These are phyloP conservation scores for Altica lythri DNA, from an alignment of 2,888 invertebrate genomes.

Conservation along the genomic window DNA sequence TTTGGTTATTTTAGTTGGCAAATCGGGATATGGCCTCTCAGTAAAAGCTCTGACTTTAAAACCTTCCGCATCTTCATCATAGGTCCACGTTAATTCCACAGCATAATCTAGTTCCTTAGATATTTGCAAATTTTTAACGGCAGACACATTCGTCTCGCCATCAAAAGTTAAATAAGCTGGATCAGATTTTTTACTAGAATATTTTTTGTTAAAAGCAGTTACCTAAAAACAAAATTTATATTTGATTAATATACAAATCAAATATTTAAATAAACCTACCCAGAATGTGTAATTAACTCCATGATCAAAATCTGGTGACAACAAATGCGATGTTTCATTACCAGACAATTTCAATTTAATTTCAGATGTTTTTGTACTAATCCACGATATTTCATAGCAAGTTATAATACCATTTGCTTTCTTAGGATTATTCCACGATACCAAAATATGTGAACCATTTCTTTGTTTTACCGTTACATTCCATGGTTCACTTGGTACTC, in stretches of 20 bases:
- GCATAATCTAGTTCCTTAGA: slow-evolving; percentile 60
- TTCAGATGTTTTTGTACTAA: slow-evolving; percentile 66
- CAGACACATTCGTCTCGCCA: slow-evolving; percentile 66
- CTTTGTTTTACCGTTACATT: slow-evolving; percentile 68
- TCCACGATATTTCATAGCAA: slow-evolving; percentile 68
- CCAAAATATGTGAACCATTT: slow-evolving; percentile 67
- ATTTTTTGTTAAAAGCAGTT: slow-evolving; percentile 67
- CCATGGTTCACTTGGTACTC: slow-evolving; percentile 71
- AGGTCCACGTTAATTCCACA: slow-evolving; percentile 66
- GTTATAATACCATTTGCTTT: slow-evolving; percentile 67
- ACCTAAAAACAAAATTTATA: slow-evolving; percentile 57
- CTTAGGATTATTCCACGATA: slow-evolving; percentile 72
- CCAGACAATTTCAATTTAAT: slow-evolving; percentile 55
- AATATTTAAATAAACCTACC: slow-evolving; percentile 59
- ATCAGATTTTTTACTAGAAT: slow-evolving; percentile 66
- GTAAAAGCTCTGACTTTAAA: slow-evolving; percentile 52
- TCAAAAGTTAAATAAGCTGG: slow-evolving; percentile 67
- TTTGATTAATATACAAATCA: not conserved
- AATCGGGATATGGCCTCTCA: slow-evolving; percentile 63
- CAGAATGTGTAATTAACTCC: slow-evolving; percentile 72
- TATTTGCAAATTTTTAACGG: slow-evolving; percentile 62
- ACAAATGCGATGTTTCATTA: slow-evolving; percentile 59
- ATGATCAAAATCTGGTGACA: slow-evolving; percentile 63
- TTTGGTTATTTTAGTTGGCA: slow-evolving; percentile 57
- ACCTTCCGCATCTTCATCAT: slow-evolving; percentile 47